phyloP scores from a whole-genome alignment of 1,140 invertebrate species.

The Drosophila takahashii region DNA sequence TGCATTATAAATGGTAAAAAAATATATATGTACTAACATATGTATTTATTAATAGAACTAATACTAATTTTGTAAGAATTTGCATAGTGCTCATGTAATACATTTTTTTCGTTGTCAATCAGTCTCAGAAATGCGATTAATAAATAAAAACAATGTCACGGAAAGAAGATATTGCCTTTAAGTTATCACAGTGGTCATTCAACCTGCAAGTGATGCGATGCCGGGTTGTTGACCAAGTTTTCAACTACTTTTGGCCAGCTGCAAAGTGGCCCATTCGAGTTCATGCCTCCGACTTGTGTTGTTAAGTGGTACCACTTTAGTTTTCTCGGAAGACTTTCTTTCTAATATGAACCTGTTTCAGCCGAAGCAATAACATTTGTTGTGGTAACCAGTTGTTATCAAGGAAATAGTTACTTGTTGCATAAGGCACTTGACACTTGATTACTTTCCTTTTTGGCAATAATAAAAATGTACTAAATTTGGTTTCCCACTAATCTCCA shows the following conservation, averaged over 20 bases:
- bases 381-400: slow-evolving; percentile 36
- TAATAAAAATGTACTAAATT: neutral
- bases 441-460: neutral
- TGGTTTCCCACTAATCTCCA: neutral
- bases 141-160: neutral
- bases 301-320: slow-evolving; percentile 53
- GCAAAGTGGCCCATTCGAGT: slow-evolving; percentile 4
- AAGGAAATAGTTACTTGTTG: slow-evolving; percentile 42
- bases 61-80: too few relatives aligned
- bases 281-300: slow-evolving; percentile 29
- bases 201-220: slow-evolving; percentile 44
- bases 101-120: neutral
- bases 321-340: slow-evolving; percentile 64
- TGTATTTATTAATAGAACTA: too few relatives aligned
- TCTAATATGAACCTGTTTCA: slow-evolving; percentile 73
- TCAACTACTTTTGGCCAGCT: slow-evolving; percentile 21
- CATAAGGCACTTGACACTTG: slow-evolving; percentile 18
- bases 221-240: slow-evolving; percentile 62
- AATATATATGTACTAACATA: too few relatives aligned
- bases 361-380: slow-evolving; percentile 30
- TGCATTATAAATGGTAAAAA: too few relatives aligned
- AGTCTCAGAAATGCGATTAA: neutral
- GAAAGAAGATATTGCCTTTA: slow-evolving; percentile 6
- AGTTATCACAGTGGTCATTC: slow-evolving; percentile 63
- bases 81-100: neutral